These are phyloP conservation scores for Whitmania pigra DNA, from an alignment of 1,140 invertebrate species.

Conservation along the genomic window DNA sequence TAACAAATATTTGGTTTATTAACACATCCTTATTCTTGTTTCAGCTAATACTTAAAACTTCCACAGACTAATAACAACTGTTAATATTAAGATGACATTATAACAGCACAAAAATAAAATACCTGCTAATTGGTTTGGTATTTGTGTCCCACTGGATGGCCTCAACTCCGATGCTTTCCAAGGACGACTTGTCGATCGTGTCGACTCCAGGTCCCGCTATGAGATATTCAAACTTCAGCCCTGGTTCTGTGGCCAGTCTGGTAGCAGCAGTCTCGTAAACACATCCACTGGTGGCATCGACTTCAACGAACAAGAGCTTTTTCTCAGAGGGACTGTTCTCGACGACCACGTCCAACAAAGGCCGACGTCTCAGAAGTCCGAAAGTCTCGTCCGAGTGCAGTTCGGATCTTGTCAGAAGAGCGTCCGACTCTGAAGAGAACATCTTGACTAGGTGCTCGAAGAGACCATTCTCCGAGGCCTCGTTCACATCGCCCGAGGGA, in stretches of 20 bases:
- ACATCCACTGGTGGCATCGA: constrained; percentile 37
- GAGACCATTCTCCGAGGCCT: neutral
- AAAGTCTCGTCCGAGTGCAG: neutral
- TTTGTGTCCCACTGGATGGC: constrained; percentile 34
- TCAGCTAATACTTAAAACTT: too few species aligned
- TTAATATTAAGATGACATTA: too few species aligned
- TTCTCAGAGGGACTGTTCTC: constrained; percentile 59
- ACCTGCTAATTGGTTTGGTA: constrained; percentile 26
- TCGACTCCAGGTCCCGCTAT: constrained; percentile 33
- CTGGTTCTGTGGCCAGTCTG: constrained; percentile 37
- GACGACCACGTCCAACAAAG: constrained; percentile 51
- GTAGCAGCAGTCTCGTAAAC: constrained; percentile 32
- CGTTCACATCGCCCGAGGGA: neutral
- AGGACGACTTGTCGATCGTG: constrained; percentile 32
- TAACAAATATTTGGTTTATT: constrained; percentile 27
- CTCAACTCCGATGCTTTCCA: constrained; percentile 34
- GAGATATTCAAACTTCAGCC: constrained; percentile 41
- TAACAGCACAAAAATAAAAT: constrained; percentile 16
- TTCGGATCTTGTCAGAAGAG: neutral
- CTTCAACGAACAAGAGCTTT: constrained; percentile 65
- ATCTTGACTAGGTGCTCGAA: neutral
- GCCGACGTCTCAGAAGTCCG: constrained; percentile 16
- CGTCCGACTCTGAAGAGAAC: neutral
- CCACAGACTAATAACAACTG: too few species aligned
- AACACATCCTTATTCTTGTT: too few species aligned